Evolutionary conservation across 2,888 invertebrate species (phyloP), one percentile per base, ranked within the genome.

Genomic region (Hipparchia sbordonii): DNA sequence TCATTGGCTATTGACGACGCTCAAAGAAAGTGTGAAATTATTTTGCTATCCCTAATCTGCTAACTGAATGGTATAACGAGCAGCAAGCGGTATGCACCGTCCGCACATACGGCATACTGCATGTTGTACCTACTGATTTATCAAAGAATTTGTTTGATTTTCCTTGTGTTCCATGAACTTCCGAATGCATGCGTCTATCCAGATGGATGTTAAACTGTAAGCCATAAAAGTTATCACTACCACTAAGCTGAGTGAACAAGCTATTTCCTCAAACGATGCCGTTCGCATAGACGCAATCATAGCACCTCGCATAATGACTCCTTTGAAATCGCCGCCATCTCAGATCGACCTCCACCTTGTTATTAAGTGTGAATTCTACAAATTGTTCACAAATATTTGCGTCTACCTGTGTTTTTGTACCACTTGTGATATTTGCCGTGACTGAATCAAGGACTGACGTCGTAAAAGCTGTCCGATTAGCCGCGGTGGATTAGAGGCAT

Each of bases 341-440:
- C 78, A 79, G 77, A 84, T 86, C 85, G 85, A 81, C 84, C 85
- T 81, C 82, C 79, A 86, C 84, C 88, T 90, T 85, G 89, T 92
- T 93, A 92, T 92, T 92, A 92, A 88, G 93, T 92, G 93, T 92
- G 93, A 92, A 92, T 91, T 89, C 89, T 88, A 91, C 90, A 92
- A 92, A 92, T 90, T 88, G 92, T 90, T 92, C 92, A 88, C 91
- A 93, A 93, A 93, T 93, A 93, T 93, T 93, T 93, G 92, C 89
- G 87, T 88, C 93, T 93, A 93, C 93, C 93, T 92, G 93, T 84
- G 85, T 81, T 81, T 88, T 89, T 91, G 89, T 86, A 82, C 75
- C 86, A 87, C 88, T 87, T 85, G 85, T 87, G 84, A 87, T 85
- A 89, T 90, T 89, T 87, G 85, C 87, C 90, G 89, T 90, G 88